phyloP scores from a whole-genome alignment of 1,140 invertebrate species.

The Sitophilus oryzae region DNA sequence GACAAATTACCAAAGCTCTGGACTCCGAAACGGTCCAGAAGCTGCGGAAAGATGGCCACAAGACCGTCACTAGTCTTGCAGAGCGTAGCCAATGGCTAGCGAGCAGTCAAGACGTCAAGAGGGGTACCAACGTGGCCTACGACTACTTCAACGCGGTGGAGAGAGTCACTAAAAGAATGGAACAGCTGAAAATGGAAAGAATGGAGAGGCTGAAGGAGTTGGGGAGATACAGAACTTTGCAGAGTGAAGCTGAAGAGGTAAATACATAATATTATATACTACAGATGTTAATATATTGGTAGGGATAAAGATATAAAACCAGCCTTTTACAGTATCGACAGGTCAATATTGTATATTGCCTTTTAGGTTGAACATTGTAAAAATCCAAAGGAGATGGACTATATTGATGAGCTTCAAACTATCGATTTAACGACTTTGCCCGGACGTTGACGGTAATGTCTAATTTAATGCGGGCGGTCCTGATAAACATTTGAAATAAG shows the following conservation, averaged over 20 bases:
- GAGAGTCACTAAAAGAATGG: slow-evolving; percentile 48
- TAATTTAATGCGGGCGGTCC: too few relatives aligned
- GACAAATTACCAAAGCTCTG: slow-evolving; percentile 46
- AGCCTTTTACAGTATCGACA: too few relatives aligned
- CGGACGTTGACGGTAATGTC: too few relatives aligned
- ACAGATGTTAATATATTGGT: too few relatives aligned
- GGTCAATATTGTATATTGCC: too few relatives aligned
- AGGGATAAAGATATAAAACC: too few relatives aligned
- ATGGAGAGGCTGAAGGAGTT: slow-evolving; percentile 51
- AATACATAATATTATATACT: too few relatives aligned
- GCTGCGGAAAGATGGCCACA: slow-evolving; percentile 47
- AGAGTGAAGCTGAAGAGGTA: slow-evolving; percentile 54
- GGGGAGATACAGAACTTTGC: slow-evolving; percentile 48
- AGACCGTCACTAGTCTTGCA: slow-evolving; percentile 46
- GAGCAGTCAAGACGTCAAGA: slow-evolving; percentile 43
- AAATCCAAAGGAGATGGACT: too few relatives aligned
- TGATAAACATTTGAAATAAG: too few relatives aligned
- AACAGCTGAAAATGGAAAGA: slow-evolving; percentile 50
- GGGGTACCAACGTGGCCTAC: slow-evolving; percentile 45
- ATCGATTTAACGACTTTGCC: too few relatives aligned
- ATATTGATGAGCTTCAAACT: too few relatives aligned
- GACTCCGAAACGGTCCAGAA: slow-evolving; percentile 49
- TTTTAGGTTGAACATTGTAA: too few relatives aligned
- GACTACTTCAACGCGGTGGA: slow-evolving; percentile 51
- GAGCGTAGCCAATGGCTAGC: slow-evolving; percentile 46